These are phyloP conservation scores for Cephonodes hylas DNA, from an alignment of 2,888 invertebrate species.

Conservation along the genomic window DNA sequence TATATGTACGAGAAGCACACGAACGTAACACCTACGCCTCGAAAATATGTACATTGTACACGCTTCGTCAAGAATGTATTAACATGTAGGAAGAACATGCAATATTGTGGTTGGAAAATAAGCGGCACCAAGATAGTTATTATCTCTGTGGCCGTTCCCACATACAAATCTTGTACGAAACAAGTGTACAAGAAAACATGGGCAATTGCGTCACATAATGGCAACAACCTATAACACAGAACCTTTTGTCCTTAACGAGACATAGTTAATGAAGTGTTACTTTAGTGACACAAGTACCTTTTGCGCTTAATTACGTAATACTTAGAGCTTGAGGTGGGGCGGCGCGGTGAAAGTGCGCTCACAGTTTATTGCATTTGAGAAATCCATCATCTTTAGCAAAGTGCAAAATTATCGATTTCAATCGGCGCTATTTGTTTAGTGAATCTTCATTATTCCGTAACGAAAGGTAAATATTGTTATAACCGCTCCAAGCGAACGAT, in stretches of 20 bases:
- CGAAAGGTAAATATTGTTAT: conserved; percentile 19
- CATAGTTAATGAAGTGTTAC: conserved; percentile 39
- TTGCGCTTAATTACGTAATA: conserved; percentile 43
- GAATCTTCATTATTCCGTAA: conserved; percentile 30
- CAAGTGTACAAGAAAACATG: background rate
- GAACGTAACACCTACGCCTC: background rate
- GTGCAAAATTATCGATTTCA: conserved; percentile 51
- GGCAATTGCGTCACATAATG: conserved; percentile 7
- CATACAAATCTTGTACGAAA: background rate
- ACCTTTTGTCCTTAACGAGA: conserved; percentile 38
- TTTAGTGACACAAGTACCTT: conserved; percentile 37
- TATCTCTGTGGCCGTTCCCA: background rate
- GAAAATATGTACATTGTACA: background rate
- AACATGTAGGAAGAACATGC: background rate
- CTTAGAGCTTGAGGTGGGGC: conserved; percentile 28
- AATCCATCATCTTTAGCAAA: conserved; percentile 53
- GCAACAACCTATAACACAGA: conserved; percentile 24
- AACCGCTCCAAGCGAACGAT: background rate
- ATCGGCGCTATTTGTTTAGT: conserved; percentile 31
- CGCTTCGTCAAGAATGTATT: background rate
- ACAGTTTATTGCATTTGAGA: conserved; percentile 52
- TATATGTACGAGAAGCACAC: background rate
- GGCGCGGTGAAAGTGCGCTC: conserved; percentile 62
- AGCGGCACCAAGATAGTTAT: background rate
- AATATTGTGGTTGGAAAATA: background rate